Base-by-base conservation (phyloP, 2,113 vertebrate genomes). In the Phylloscopus whistleri region DNA sequence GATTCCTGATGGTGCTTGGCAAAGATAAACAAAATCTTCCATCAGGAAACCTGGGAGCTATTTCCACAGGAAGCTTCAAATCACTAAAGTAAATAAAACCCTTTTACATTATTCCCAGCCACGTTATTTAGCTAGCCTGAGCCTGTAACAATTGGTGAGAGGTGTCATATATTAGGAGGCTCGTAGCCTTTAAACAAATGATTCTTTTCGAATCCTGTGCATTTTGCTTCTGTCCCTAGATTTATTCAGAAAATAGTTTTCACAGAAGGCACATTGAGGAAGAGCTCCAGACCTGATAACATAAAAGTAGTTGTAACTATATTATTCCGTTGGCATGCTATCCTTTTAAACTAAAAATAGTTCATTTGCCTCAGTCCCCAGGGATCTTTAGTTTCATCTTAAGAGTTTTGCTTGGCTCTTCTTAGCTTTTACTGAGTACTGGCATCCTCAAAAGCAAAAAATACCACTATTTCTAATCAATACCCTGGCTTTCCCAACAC, bases 21-120 rank as follows among this genome's bases (percentile, higher is more conserved):
- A 99, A 99, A 99, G 99, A 99, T 99, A 99, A 99, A 99, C 99
- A 99, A 99, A 99, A 99, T 99, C 99, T 99, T 98, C 99, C 99
- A 99, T 99, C 99, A 99, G 99, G 99, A 99, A 99, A 99, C 98
- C 98, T 99, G 99, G 97, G 98, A 98, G 98, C 98, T 98, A 98
- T 99, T 99, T 99, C 99, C 99, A 99, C 98, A 98, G 99, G 99
- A 99, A 99, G 99, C 99, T 99, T 99, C 98, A 98, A 99, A 99
- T 99, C 98, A 98, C 98, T 99, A 98, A 99, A 99, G 99, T 99
- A 99, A 99, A 99, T 98, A 99, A 98, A 98, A 98, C 96, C 90
- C 87, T 97, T 96, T 94, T 93, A 89, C 98, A 97, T 97, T 96
- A 98, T 97, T 98, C 97, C 62, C 96, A 96, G 30, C 92, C 92